phyloP scores from a whole-genome alignment of 2,797 vertebrate genomes.

The Microhierax caerulescens region DNA sequence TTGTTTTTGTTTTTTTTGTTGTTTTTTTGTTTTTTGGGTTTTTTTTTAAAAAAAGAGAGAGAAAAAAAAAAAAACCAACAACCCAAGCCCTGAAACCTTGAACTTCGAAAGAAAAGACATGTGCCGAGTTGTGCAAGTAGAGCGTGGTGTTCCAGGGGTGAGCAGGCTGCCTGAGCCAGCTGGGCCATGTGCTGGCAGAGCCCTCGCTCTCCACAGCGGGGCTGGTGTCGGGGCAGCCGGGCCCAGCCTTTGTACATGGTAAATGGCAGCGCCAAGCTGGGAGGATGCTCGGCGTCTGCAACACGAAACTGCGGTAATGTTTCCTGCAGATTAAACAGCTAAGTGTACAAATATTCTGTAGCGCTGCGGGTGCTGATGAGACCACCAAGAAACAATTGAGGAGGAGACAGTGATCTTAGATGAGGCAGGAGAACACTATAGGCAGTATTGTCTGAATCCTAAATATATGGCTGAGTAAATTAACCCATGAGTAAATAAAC shows the following conservation, averaged over 20 bases:
- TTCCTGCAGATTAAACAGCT: not conserved
- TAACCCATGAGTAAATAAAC: slow-evolving; percentile 43
- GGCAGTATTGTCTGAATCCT: not conserved
- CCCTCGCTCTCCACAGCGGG: accelerated
- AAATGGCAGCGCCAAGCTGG: not conserved
- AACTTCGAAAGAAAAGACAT: not conserved
- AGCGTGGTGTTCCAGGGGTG: not conserved
- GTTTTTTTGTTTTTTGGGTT: no score
- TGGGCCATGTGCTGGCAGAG: not conserved
- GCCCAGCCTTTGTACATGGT: not conserved
- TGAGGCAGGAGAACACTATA: not conserved
- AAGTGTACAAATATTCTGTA: not conserved
- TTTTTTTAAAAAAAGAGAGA: not conserved
- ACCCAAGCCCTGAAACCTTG: not conserved
- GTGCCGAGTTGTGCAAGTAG: not conserved
- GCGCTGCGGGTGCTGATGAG: not conserved
- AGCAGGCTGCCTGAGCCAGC: not conserved
- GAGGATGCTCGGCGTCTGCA: not conserved
- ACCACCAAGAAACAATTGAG: not conserved
- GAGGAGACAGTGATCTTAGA: not conserved
- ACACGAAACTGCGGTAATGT: accelerated
- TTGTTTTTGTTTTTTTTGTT: no score
- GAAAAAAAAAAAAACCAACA: accelerated
- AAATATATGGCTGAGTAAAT: slow-evolving; percentile 1
- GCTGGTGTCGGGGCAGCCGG: not conserved